Conservation (phyloP, 1,140 invertebrate genomes). For the Orius insidiosus region DNA sequence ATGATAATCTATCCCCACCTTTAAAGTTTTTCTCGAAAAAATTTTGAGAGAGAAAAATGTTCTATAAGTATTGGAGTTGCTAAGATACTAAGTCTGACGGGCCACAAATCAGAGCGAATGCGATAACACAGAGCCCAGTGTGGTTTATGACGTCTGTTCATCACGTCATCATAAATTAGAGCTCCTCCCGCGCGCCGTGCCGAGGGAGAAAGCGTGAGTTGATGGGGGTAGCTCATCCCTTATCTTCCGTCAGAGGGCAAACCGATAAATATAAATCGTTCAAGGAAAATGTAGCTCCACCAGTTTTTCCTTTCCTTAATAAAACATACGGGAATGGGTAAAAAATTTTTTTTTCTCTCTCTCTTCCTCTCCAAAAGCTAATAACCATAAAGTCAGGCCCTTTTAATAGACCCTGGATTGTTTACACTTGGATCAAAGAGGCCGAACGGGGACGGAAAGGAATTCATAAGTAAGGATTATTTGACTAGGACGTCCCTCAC, state of each 20-base stretch:
- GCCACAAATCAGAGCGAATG: conserved; percentile 21
- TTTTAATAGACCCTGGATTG: conserved; percentile 16
- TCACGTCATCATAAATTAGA: conserved; percentile 25
- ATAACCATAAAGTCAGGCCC: conserved; percentile 12
- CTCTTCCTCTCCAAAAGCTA: conserved; percentile 15
- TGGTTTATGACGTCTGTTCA: conserved; percentile 25
- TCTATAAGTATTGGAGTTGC: conserved; percentile 6
- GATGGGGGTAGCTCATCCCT: conserved; percentile 1
- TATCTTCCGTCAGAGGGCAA: conserved; percentile 13
- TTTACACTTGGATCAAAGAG: too few species aligned
- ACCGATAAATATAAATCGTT: conserved; percentile 11
- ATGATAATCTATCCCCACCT: too few species aligned
- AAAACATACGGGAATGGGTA: too few species aligned
- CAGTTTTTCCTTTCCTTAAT: too few species aligned
- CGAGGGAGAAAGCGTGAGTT: too few species aligned
- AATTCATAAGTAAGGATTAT: too few species aligned
- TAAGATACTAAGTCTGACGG: conserved; percentile 15
- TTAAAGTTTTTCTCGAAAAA: too few species aligned
- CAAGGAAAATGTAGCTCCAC: conserved; percentile 7
- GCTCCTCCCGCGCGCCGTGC: conserved; percentile 23
- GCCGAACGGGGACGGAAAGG: too few species aligned
- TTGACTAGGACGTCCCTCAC: too few species aligned
- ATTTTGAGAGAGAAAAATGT: too few species aligned
- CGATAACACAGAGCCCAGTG: conserved; percentile 17
- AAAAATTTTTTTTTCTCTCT: too few species aligned